Percentiles rank a stretch among this genome's conserved stretches.
Conservation (phyloP, 2,888 invertebrate genomes). For the Amphipyra berbera region DNA sequence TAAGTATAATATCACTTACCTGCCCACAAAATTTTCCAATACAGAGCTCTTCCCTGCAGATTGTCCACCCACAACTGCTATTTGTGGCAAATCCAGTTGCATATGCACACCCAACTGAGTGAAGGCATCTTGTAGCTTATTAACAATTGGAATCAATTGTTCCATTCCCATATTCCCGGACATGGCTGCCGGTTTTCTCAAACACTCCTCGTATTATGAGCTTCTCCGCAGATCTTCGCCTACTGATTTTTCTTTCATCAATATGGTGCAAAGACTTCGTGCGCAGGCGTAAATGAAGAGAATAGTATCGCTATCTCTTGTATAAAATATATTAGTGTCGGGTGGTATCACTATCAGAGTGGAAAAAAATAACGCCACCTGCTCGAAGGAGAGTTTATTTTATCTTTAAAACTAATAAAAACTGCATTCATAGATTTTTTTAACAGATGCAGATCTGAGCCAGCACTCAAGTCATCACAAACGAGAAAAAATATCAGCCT, state of each 20-base stretch:
- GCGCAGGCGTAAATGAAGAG: slow-evolving; percentile 82
- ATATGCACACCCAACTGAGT: slow-evolving; percentile 99
- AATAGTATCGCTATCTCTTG: slow-evolving; percentile 31
- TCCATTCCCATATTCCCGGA: slow-evolving; percentile 97
- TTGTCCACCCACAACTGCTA: slow-evolving; percentile 99
- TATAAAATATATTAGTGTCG: slow-evolving; percentile 2
- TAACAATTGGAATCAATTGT: slow-evolving; percentile 99
- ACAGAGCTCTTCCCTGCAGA: slow-evolving; percentile 99
- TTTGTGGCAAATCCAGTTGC: slow-evolving; percentile 99
- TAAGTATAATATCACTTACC: slow-evolving; percentile 90
- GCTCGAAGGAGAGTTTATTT: no score
- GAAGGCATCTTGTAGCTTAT: slow-evolving; percentile 99
- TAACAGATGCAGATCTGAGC: no score
- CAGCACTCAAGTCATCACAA: no score
- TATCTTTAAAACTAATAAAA: no score
- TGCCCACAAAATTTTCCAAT: slow-evolving; percentile 99
- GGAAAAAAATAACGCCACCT: no score
- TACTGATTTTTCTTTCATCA: slow-evolving; percentile 88
- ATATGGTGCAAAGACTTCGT: slow-evolving; percentile 73
- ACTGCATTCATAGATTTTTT: no score
- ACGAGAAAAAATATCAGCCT: no score
- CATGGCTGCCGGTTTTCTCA: slow-evolving; percentile 87
- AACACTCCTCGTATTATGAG: slow-evolving; percentile 83
- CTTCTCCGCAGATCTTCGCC: slow-evolving; percentile 84
- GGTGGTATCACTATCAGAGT: not conserved